Evolutionary conservation across 1,140 invertebrate genomes (phyloP), one percentile per base, ranked within the genome.

Genomic region (Tyrophagus putrescentiae): DNA sequence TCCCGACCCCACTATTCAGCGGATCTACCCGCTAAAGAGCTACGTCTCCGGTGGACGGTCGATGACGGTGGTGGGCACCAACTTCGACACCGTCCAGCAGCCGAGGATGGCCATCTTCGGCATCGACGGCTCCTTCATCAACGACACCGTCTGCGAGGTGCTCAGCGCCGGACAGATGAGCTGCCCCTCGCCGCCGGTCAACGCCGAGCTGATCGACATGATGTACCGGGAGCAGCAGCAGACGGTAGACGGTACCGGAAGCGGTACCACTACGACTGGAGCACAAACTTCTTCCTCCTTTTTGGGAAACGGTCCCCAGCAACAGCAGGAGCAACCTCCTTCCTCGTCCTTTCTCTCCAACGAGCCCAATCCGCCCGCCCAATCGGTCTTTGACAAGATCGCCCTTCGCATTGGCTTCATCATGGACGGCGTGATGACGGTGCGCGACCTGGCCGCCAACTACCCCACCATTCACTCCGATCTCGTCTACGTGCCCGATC

Each of bases 351-450:
- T 41, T 9, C 11, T 9, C 16, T 11, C 5, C 36, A 34, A 6
- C 23, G 28, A n/a, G 16, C n/a, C 21, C 36, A 28, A 13, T 6
- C 11, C 23, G 13, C 29, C 18, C 9, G 48, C 23, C 27, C 5
- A 61, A 23, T 18, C 31, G 29, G 9, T 29, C 66, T n/a, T 70
- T 9, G 56, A 59, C 18, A 68, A 68, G 44, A 67, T 76, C 27
- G 66, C 64, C 25, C 64, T 77, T 1, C 72, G 76, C 65, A 81
- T 95, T 60, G 90, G 86, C 13, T 96, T 98, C 72, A 78, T 88
- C 5, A 97, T 98, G 93, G 94, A 98, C 68, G 85, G 87, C 71
- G 94, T 97, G 0, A 79, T 85, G 67, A 79, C 81, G 4, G 88
- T 97, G 34, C 77, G 82, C 60, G 86, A 96, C 71, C 75, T 96